These are phyloP conservation scores for Sandelia bainsii DNA, from an alignment of 2,797 vertebrate genomes.

Conservation along the genomic window DNA sequence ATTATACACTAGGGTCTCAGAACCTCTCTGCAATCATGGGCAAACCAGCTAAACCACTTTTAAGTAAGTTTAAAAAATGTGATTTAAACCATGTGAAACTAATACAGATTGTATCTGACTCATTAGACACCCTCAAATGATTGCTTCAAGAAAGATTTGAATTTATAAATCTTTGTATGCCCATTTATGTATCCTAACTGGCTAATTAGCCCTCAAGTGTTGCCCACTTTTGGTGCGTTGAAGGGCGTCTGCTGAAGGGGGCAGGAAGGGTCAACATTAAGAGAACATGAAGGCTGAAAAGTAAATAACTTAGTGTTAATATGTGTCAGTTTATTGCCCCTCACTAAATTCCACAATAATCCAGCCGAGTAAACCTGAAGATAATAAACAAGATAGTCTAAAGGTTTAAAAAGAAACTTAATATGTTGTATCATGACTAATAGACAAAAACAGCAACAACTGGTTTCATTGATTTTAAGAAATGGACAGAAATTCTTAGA, in stretches of 20 bases:
- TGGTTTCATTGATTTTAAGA: not conserved
- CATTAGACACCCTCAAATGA: not conserved
- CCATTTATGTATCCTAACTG: not conserved
- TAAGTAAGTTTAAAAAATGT: not conserved
- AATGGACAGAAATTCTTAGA: not conserved
- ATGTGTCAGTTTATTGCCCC: conserved; percentile 64
- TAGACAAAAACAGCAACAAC: not conserved
- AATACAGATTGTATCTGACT: not conserved
- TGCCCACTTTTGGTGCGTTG: conserved; percentile 26
- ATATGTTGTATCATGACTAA: not conserved
- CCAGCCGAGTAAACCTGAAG: conserved; percentile 22
- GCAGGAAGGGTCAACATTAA: conserved; percentile 1
- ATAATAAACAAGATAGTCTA: conserved; percentile 29
- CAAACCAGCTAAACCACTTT: conserved; percentile 3
- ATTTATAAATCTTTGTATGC: not conserved
- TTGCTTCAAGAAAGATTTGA: not conserved
- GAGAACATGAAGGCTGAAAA: conserved; percentile 14
- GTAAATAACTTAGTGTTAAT: conserved; percentile 57
- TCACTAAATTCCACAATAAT: conserved; percentile 56
- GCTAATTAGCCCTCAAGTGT: conserved; percentile 14
- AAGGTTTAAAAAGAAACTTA: conserved; percentile 19
- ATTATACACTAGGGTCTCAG: not conserved
- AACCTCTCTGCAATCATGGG: not conserved
- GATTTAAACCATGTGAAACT: not conserved
- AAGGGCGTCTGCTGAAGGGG: not conserved